Conservation (phyloP, 2,888 invertebrate species). For the Glyphotaelius pellucidus region DNA sequence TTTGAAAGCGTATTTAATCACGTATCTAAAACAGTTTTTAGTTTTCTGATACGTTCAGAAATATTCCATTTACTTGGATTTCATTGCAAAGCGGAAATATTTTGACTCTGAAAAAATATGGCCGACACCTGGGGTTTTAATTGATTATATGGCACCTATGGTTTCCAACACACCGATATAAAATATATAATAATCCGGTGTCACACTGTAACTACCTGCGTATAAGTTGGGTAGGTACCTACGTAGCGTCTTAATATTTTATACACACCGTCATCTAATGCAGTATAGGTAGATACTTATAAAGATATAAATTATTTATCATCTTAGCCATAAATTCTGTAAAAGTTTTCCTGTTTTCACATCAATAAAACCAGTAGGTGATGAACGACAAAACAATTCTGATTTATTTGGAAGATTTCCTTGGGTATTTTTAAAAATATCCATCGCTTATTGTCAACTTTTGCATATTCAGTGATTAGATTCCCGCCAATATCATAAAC, state of each 20-base stretch:
- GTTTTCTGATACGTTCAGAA: too few species aligned
- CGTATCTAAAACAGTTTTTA: too few species aligned
- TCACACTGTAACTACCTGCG: too few species aligned
- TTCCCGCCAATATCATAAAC: not conserved
- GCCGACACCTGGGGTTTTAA: too few species aligned
- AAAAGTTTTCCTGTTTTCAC: not conserved
- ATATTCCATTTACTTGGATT: too few species aligned
- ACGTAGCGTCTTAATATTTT: not conserved
- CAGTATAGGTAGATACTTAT: not conserved
- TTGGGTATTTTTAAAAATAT: not conserved
- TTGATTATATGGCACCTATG: too few species aligned
- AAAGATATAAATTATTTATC: not conserved
- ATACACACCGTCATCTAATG: not conserved
- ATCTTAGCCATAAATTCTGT: not conserved
- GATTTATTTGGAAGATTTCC: not conserved
- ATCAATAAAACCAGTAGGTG: not conserved
- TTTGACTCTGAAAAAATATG: too few species aligned
- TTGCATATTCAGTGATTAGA: not conserved
- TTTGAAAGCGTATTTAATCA: too few species aligned
- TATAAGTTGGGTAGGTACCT: too few species aligned
- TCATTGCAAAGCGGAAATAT: too few species aligned
- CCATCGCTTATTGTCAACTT: not conserved
- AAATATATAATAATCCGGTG: too few species aligned
- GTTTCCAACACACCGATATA: too few species aligned
- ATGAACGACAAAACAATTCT: not conserved